These are phyloP conservation scores for Taenioides sp. DNA, from an alignment of 2,797 vertebrate species.

Conservation along the genomic window DNA sequence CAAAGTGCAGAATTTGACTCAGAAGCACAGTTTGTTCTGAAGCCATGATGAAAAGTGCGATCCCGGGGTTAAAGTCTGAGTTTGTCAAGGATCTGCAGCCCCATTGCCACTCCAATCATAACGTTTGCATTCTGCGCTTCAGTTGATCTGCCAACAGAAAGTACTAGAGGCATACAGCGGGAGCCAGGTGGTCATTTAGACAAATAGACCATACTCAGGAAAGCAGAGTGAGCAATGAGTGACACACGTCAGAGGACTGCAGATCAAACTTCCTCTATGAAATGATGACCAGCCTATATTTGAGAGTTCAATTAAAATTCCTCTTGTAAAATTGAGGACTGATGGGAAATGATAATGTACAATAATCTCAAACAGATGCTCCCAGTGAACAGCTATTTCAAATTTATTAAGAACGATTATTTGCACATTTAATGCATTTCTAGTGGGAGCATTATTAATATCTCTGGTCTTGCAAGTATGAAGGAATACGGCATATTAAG, in stretches of 20 bases:
- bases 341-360: constrained; percentile 12
- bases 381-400: constrained; percentile 8
- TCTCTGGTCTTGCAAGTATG: constrained; percentile 15
- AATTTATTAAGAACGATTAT: constrained; percentile 15
- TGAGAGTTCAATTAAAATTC: constrained; percentile 47
- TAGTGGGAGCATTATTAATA: neutral
- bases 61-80: neutral
- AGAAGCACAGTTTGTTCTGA: constrained; percentile 7
- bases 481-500: constrained; percentile 31
- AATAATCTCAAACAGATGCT: constrained; percentile 44
- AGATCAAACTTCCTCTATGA: neutral
- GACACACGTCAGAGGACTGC: constrained; percentile 2
- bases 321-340: constrained; percentile 38
- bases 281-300: constrained; percentile 24
- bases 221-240: constrained; percentile 5
- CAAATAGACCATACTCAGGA: neutral
- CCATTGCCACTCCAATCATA: constrained; percentile 9
- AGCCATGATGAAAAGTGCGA: constrained; percentile 6
- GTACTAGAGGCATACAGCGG: neutral
- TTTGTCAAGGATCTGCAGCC: constrained; percentile 11
- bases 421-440: constrained; percentile 3
- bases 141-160: constrained; percentile 18
- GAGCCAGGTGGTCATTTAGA: constrained; percentile 15
- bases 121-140: constrained; percentile 11
- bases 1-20: constrained; percentile 5